Evolutionary conservation across 2,113 vertebrate genomes (phyloP).

Genomic region (Xiphorhynchus elegans): DNA sequence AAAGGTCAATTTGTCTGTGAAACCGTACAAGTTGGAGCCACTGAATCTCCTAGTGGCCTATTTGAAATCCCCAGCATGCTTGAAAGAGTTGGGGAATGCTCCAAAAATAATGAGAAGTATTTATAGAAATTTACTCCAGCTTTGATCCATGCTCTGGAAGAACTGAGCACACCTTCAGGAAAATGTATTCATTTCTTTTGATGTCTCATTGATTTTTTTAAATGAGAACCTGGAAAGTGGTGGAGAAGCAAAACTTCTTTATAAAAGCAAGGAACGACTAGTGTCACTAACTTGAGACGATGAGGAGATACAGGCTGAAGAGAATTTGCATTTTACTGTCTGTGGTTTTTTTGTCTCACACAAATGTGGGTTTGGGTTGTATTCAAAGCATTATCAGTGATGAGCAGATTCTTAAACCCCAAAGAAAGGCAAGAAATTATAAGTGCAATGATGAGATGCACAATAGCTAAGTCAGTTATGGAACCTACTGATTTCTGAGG

Average conservation of each 20-base stretch:
- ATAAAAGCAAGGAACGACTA: not conserved
- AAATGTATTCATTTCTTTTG: not conserved
- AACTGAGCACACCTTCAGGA: not conserved
- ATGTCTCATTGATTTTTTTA: not conserved
- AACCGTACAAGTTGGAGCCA: not conserved
- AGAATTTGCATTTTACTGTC: not conserved
- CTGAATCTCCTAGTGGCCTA: not conserved
- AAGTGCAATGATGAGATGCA: not conserved
- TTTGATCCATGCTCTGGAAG: not conserved
- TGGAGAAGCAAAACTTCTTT: not conserved
- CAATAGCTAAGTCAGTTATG: not conserved
- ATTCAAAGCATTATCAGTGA: not conserved
- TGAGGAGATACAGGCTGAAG: not conserved
- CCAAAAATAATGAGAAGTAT: not conserved
- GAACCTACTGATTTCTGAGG: not conserved
- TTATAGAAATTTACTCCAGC: not conserved
- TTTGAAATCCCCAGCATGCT: not conserved
- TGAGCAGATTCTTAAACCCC: not conserved
- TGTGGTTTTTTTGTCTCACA: fast-evolving
- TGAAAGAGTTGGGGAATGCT: not conserved
- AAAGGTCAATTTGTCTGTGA: not conserved
- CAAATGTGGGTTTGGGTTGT: fast-evolving
- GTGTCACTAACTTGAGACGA: not conserved
- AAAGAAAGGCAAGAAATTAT: not conserved
- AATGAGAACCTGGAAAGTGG: not conserved